Evolutionary conservation across 2,113 vertebrate genomes (phyloP).

Genomic region (Tychaedon coryphoeus): DNA sequence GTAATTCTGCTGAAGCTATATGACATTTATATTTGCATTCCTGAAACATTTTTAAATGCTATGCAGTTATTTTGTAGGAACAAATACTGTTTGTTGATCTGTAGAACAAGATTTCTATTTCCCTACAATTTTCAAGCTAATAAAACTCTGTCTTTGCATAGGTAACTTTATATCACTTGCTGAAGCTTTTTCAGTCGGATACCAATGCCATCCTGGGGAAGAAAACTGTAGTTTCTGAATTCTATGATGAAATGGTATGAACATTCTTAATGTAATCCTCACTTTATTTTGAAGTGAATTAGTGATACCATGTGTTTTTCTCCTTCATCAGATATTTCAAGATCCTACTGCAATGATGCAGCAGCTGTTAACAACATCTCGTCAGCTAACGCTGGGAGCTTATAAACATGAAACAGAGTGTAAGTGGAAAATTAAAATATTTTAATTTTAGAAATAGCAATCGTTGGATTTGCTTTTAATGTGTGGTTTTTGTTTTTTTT

Average conservation of each 20-base stretch:
- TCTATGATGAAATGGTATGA: slow-evolving; percentile 98
- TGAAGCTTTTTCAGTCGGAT: slow-evolving; percentile 98
- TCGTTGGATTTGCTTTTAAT: background rate
- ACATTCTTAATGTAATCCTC: background rate
- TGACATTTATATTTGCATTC: background rate
- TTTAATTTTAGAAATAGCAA: background rate
- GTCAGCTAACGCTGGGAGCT: slow-evolving; percentile 93
- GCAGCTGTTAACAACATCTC: slow-evolving; percentile 93
- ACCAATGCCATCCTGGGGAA: slow-evolving; percentile 95
- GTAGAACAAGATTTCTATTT: background rate
- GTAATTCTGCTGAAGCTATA: background rate
- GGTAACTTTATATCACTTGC: slow-evolving; percentile 95
- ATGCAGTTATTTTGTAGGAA: background rate
- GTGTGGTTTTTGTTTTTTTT: fast-evolving
- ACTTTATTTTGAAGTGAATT: background rate
- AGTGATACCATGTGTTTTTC: background rate
- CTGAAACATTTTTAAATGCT: background rate
- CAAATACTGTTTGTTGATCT: background rate
- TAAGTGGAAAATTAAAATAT: slow-evolving; percentile 70
- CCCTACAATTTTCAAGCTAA: background rate
- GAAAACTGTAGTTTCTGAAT: slow-evolving; percentile 97
- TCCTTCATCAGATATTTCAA: slow-evolving; percentile 88
- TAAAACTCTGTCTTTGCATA: slow-evolving; percentile 55
- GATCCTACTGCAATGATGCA: slow-evolving; percentile 99
- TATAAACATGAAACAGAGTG: slow-evolving; percentile 99